These are phyloP conservation scores for Serilophus lunatus DNA, from an alignment of 2,113 vertebrate genomes.

Conservation along the genomic window DNA sequence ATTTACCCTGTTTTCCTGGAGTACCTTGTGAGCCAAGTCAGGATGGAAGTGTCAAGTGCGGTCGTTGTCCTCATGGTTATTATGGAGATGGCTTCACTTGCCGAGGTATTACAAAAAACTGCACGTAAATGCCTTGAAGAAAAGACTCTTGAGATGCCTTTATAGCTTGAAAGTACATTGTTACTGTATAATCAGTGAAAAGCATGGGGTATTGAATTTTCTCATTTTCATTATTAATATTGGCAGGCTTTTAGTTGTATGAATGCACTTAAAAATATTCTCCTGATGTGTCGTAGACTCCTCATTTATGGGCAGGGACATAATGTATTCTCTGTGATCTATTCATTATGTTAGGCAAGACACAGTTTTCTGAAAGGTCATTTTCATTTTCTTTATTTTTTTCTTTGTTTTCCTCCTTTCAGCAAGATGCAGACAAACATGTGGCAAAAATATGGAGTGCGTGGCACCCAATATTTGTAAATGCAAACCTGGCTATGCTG, in stretches of 20 bases:
- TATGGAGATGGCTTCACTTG: constrained; percentile 81
- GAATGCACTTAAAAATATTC: background rate
- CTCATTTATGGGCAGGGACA: background rate
- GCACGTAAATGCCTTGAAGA: background rate
- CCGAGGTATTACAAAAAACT: constrained; percentile 73
- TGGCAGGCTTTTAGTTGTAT: background rate
- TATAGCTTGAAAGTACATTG: background rate
- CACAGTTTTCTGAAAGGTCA: background rate
- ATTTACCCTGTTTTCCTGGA: constrained; percentile 80
- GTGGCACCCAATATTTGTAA: constrained; percentile 83
- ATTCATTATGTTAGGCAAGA: background rate
- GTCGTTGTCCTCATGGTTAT: constrained; percentile 82
- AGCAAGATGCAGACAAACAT: constrained; percentile 84
- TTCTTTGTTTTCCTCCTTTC: constrained; percentile 25
- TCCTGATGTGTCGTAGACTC: background rate
- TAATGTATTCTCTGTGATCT: background rate
- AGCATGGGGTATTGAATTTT: background rate
- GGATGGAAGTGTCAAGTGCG: constrained; percentile 73
- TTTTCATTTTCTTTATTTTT: background rate
- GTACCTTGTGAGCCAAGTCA: constrained; percentile 75
- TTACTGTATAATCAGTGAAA: background rate
- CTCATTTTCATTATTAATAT: background rate
- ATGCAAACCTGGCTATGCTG: constrained; percentile 84
- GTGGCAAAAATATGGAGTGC: constrained; percentile 86
- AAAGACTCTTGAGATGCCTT: background rate